Evolutionary conservation across 2,113 vertebrate species (phyloP).

Genomic region (Lagopus leucura): DNA sequence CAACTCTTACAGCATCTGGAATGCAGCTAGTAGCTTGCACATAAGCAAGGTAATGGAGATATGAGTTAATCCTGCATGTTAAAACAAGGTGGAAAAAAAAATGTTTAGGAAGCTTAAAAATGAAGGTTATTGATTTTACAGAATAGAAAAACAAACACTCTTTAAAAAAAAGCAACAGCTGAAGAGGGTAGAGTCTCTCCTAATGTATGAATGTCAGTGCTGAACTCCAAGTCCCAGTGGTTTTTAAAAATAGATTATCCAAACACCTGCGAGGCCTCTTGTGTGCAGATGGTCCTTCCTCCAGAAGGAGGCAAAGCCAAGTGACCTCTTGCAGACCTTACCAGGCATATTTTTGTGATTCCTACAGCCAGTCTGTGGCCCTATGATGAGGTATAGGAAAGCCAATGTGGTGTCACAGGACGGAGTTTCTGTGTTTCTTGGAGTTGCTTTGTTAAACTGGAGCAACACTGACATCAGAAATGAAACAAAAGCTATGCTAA

Average conservation of each 20-base stretch:
- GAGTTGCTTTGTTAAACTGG: neutral
- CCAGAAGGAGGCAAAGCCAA: neutral
- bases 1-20: fast-evolving
- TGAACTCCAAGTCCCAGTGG: conserved; percentile 12
- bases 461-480: neutral
- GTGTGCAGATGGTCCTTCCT: neutral
- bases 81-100: neutral
- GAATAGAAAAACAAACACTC: neutral
- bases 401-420: neutral
- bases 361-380: neutral
- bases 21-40: neutral
- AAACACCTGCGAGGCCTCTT: neutral
- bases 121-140: neutral
- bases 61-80: neutral
- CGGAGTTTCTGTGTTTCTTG: neutral
- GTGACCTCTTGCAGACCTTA: neutral
- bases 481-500: neutral
- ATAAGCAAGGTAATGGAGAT: neutral
- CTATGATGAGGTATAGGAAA: neutral
- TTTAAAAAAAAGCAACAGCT: neutral
- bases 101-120: neutral
- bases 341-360: neutral
- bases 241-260: conserved; percentile 35
- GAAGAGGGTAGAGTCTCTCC: neutral
- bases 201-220: neutral